Conservation (phyloP, 1,140 invertebrate species). For the Cyphomyrmex costatus region DNA sequence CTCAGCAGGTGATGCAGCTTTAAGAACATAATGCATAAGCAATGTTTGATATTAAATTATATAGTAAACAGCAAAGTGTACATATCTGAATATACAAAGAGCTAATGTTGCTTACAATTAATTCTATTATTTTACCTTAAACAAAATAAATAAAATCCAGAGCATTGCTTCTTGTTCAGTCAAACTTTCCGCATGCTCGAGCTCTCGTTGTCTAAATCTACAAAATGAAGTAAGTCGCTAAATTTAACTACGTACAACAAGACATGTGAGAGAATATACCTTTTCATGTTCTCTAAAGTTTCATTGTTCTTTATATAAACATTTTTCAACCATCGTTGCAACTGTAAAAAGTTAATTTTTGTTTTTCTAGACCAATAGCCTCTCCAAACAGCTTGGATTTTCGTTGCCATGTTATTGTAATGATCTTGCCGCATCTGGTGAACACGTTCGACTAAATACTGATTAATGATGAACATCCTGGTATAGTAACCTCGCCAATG, state of each 20-base stretch:
- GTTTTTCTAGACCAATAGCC: constrained; percentile 74
- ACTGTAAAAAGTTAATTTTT: constrained; percentile 60
- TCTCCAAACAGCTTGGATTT: constrained; percentile 78
- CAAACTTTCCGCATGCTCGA: constrained; percentile 24
- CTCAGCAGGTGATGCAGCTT: constrained; percentile 79
- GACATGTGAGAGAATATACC: constrained; percentile 44
- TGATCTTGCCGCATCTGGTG: constrained; percentile 69
- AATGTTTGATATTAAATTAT: constrained; percentile 38
- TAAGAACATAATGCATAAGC: neutral
- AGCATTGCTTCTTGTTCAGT: constrained; percentile 74
- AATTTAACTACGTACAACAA: neutral
- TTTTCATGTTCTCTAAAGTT: constrained; percentile 68
- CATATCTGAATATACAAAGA: constrained; percentile 11
- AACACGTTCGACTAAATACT: constrained; percentile 57
- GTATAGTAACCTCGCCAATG: constrained; percentile 75
- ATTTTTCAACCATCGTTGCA: constrained; percentile 64
- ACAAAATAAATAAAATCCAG: constrained; percentile 76
- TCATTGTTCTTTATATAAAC: constrained; percentile 70
- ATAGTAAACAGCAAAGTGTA: neutral
- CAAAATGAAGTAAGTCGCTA: neutral
- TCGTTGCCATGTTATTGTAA: constrained; percentile 72
- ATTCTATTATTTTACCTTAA: constrained; percentile 71
- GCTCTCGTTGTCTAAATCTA: constrained; percentile 67
- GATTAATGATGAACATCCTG: constrained; percentile 49
- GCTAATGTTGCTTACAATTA: neutral